Base-by-base conservation (phyloP, 2,797 vertebrate genomes). In the Pelobates cultripes region DNA sequence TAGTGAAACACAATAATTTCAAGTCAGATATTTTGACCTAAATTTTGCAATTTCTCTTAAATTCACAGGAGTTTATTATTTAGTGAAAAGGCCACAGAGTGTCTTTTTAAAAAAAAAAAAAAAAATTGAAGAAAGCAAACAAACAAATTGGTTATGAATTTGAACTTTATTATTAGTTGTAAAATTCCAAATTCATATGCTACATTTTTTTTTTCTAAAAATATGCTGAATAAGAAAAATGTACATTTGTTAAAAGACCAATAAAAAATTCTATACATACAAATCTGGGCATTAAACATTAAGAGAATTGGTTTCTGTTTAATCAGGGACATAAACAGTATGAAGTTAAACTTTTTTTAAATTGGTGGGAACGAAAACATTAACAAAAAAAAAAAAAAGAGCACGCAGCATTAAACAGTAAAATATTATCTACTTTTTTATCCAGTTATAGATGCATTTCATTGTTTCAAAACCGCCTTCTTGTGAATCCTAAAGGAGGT, bases 401-500 rank as follows among this genome's bases (percentile, higher is more conserved):
- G 15, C 4, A 14, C 7, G 14, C 3, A 61, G 3, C 10, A 61
- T 13, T 12, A 61, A 14, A 15, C 57, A 40, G 6, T 28, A 64
- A 64, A 40, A 64, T 14, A 14, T 13, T 0, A 64, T 41, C 61
- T 28, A 6, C n/a, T 7, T 64, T n/a, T 64, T 64, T 64, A 28
- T 28, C 61, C 61, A 4, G 17, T 4, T 40, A 9, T 61, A n/a
- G 57, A 61, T 5, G 57, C 14, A 12, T 2, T 4, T 51, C 47
- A 51, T 12, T 57, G 55, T 9, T 76, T 67, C 55, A 81, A 17
- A 76, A 70, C 64, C 44, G 67, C 77, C 66, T 71, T 70, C 67
- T 64, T 75, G 55, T 64, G 45, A 61, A 86, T 85, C 86, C 87
- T 87, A 88, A 47, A 41, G 77, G 75, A 73, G 83, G 85, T 78